A percentile compares a stretch with the other conserved stretches of the same genome.
Conservation (phyloP, 1,140 invertebrate species). For the Oppia nitens region DNA sequence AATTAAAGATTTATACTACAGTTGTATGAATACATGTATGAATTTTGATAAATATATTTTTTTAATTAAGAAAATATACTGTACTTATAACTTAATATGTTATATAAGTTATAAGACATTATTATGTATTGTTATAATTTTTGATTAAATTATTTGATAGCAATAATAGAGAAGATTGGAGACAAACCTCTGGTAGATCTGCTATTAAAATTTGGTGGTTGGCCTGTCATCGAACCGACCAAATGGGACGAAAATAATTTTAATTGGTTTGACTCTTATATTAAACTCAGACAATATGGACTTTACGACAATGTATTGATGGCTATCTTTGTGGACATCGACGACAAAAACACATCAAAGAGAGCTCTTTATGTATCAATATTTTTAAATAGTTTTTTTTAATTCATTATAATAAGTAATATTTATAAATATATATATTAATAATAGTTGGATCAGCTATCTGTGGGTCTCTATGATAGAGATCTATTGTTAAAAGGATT, state of each 20-base stretch:
- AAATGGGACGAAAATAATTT: conserved; percentile 37
- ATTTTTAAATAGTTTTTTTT: conserved; percentile 41
- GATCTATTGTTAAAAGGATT: conserved; percentile 48
- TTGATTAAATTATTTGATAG: too few relatives aligned
- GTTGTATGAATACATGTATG: conserved; percentile 75
- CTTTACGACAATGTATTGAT: conserved; percentile 78
- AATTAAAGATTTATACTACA: conserved; percentile 55
- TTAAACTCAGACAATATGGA: conserved; percentile 54
- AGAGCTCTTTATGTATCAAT: conserved; percentile 21
- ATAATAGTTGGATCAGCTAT: conserved; percentile 72
- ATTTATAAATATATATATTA: too few relatives aligned
- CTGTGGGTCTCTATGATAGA: conserved; percentile 53
- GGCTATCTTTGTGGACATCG: conserved; percentile 72
- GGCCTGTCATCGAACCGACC: conserved; percentile 65
- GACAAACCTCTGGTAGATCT: not conserved
- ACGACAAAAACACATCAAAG: conserved; percentile 63
- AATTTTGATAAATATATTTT: too few relatives aligned
- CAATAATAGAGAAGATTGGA: not conserved
- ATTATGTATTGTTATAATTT: too few relatives aligned
- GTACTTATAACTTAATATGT: too few relatives aligned
- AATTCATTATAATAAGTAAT: conserved; percentile 38
- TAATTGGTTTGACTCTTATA: conserved; percentile 63
- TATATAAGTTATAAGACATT: too few relatives aligned
- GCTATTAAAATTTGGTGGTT: conserved; percentile 49
- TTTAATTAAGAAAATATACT: too few relatives aligned